These are phyloP conservation scores for Upupa epops DNA, from an alignment of 2,113 vertebrate species.

Conservation along the genomic window DNA sequence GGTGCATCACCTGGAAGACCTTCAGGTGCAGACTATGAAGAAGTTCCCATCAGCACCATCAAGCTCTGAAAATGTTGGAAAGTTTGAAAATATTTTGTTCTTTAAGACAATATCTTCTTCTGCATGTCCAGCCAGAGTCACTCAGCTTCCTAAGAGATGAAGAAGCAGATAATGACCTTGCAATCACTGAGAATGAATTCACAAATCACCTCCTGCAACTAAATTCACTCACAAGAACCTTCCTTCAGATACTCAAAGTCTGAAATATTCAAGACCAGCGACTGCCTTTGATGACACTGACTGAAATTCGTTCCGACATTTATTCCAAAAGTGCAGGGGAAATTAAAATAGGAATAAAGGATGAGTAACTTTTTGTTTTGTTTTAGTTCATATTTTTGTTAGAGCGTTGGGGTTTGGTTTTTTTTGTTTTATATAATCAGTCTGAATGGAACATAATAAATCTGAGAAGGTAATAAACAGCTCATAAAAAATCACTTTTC, in stretches of 20 bases:
- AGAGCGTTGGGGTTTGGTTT: background rate
- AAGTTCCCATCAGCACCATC: background rate
- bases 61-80: background rate
- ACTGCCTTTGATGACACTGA: background rate
- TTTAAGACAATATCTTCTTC: background rate
- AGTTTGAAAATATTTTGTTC: background rate
- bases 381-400: background rate
- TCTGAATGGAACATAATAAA: conserved; percentile 56
- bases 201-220: conserved; percentile 5
- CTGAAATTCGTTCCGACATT: conserved; percentile 1
- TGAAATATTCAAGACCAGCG: background rate
- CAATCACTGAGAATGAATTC: background rate
- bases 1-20: background rate
- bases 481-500: conserved; percentile 62
- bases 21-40: background rate
- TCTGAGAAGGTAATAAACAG: conserved; percentile 64
- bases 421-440: background rate
- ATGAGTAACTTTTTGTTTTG: background rate
- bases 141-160: background rate
- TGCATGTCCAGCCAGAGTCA: background rate
- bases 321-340: background rate
- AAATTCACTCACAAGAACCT: background rate
- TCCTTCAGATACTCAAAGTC: background rate
- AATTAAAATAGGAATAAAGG: background rate
- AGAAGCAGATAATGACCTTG: background rate